Conservation (phyloP, 2,113 vertebrate species). For the Ascaphus truei region DNA sequence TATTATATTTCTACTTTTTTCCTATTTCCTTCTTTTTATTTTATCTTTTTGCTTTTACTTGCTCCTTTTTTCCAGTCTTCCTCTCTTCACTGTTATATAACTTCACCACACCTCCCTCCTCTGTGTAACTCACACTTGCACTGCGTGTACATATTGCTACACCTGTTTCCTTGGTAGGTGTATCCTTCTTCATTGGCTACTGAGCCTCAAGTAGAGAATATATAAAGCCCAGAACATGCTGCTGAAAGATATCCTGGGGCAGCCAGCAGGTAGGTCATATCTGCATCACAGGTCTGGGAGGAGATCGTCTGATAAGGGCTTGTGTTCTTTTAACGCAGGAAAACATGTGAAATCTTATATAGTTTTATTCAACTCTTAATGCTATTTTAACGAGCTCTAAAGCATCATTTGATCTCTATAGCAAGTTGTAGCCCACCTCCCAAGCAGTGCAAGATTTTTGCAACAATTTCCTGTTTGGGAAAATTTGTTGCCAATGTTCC, state of each 20-base stretch:
- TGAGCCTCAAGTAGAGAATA: background rate
- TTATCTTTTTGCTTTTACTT: background rate
- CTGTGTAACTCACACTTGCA: background rate
- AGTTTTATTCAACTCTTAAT: too few species aligned
- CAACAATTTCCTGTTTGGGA: too few species aligned
- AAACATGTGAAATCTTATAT: too few species aligned
- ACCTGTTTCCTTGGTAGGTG: constrained; percentile 6
- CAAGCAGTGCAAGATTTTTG: too few species aligned
- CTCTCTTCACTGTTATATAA: background rate
- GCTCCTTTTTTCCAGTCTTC: background rate
- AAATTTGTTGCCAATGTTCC: too few species aligned
- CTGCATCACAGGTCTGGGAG: background rate
- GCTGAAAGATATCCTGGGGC: background rate
- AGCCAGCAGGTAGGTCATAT: constrained; percentile 18
- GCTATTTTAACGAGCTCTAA: too few species aligned
- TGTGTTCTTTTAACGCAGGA: too few species aligned
- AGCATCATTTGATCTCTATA: too few species aligned
- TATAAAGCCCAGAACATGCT: background rate
- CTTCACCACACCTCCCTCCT: background rate
- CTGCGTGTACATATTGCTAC: background rate
- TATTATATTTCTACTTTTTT: too few species aligned
- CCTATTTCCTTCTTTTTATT: background rate
- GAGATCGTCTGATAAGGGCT: too few species aligned
- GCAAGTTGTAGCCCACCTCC: too few species aligned
- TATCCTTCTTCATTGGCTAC: background rate